Evolutionary conservation across 2,113 vertebrate genomes (phyloP).

Genomic region (Loxodonta africana): DNA sequence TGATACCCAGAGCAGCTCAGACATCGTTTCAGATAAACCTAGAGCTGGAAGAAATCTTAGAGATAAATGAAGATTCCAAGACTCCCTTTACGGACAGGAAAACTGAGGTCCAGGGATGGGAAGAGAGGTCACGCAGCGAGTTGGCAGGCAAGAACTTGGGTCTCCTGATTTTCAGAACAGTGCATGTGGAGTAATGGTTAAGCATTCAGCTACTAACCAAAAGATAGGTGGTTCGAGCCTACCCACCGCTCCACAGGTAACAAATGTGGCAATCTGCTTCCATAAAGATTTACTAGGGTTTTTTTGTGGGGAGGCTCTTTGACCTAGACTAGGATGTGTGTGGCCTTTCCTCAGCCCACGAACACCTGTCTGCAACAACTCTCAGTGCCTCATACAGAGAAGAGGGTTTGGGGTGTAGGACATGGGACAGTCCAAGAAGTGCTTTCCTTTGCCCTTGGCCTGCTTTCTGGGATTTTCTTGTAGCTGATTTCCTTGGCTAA

Average conservation of each 20-base stretch:
- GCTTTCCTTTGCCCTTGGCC: not conserved
- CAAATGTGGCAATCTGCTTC: no score
- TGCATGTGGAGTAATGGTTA: no score
- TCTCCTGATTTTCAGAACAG: not conserved
- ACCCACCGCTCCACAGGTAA: no score
- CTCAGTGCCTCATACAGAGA: not conserved
- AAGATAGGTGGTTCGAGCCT: no score
- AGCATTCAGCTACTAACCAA: no score
- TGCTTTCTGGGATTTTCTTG: not conserved
- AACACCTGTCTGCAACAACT: no score
- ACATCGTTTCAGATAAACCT: not conserved
- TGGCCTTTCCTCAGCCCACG: not conserved
- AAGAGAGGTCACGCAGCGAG: accelerated
- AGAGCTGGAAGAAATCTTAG: no score
- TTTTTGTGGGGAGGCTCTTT: no score
- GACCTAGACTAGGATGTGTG: not conserved
- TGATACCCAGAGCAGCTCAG: not conserved
- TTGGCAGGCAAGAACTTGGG: not conserved
- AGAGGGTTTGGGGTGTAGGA: not conserved
- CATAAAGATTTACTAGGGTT: no score
- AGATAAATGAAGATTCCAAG: not conserved
- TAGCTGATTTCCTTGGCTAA: not conserved
- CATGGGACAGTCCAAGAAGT: no score
- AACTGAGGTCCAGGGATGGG: not conserved
- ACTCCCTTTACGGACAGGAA: not conserved